A percentile compares a stretch with the other conserved stretches of the same genome.
phyloP scores from a whole-genome alignment of 2,113 vertebrate species.

The Anguilla rostrata region DNA sequence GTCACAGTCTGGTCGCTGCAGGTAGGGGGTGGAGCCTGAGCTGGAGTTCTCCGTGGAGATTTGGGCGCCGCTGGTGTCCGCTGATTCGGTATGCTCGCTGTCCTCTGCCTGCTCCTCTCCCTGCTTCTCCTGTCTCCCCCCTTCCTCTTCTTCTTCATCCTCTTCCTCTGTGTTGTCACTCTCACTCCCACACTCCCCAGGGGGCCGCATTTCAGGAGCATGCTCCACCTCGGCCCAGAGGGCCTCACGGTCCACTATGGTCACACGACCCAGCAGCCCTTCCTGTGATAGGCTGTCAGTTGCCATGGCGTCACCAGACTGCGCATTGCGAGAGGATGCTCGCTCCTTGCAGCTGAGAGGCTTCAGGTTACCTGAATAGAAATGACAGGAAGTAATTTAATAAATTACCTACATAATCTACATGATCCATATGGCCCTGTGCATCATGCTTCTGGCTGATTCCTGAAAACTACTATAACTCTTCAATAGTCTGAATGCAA shows the following conservation, averaged over 20 bases:
- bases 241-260: conserved; percentile 84
- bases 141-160: conserved; percentile 17
- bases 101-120: conserved; percentile 51
- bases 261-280: conserved; percentile 67
- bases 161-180: conserved; percentile 63
- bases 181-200: conserved; percentile 53
- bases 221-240: conserved; percentile 88
- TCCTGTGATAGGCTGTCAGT: conserved; percentile 64
- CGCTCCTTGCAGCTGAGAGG: conserved; percentile 65
- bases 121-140: conserved; percentile 32
- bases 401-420: neutral
- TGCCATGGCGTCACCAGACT: conserved; percentile 41
- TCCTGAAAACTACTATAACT: no score
- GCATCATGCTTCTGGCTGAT: no score
- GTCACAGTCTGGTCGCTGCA: conserved; percentile 47
- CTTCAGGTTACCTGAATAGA: conserved; percentile 64
- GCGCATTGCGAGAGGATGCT: conserved; percentile 52
- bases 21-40: conserved; percentile 75
- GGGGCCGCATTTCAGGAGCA: conserved; percentile 60
- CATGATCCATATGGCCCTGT: neutral
- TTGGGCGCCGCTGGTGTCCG: conserved; percentile 80
- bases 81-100: conserved; percentile 90
- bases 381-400: neutral
- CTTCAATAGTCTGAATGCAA: no score
- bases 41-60: conserved; percentile 83